A percentile compares a stretch with the other conserved stretches of the same genome.
These are phyloP conservation scores for Drosophila kohkoa DNA, from an alignment of 1,140 invertebrate species.

Conservation along the genomic window DNA sequence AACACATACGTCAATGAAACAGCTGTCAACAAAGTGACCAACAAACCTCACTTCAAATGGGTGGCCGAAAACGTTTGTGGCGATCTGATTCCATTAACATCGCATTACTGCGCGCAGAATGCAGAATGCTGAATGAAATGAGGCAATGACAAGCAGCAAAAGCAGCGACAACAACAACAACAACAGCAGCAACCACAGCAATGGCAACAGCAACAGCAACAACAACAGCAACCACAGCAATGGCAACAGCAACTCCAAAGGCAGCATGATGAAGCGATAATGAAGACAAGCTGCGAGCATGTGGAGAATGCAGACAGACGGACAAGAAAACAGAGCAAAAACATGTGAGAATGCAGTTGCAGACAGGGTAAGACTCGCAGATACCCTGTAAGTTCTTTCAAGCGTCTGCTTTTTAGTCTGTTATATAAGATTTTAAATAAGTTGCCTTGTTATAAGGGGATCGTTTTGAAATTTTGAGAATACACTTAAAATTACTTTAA, in stretches of 20 bases:
- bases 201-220: constrained; percentile 2
- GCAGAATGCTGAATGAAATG: constrained; percentile 50
- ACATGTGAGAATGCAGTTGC: neutral
- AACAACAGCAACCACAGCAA: neutral
- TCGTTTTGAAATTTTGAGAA: too few species aligned
- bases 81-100: constrained; percentile 58
- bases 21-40: constrained; percentile 45
- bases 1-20: constrained; percentile 56
- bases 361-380: neutral
- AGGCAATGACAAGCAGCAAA: neutral
- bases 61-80: constrained; percentile 32
- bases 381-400: neutral
- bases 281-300: constrained; percentile 27
- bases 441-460: too few species aligned
- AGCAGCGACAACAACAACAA: neutral
- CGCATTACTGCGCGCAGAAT: constrained; percentile 44
- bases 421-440: too few species aligned
- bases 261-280: constrained; percentile 35
- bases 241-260: constrained; percentile 2
- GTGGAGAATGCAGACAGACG: constrained; percentile 24
- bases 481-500: too few species aligned
- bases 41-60: constrained; percentile 19
- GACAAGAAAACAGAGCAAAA: neutral
- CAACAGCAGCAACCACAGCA: neutral
- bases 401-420: too few species aligned